Evolutionary conservation across 35 echinoderm and acorn worm species (phyloP), one percentile per base, ranked within the genome.

Genomic region (Stichopus chloronotus): DNA sequence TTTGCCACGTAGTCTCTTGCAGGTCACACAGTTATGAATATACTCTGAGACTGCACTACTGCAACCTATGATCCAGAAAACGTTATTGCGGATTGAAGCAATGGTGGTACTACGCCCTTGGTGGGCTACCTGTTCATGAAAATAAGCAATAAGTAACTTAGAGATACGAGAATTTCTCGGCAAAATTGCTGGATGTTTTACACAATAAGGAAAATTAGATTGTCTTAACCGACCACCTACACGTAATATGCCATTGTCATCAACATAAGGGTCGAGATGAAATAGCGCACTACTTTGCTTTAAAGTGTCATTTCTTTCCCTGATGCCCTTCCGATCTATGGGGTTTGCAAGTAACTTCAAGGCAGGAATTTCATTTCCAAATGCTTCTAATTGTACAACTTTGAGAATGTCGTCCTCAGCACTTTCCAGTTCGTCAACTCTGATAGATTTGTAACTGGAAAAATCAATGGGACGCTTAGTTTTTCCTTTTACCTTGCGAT

Each of bases 181-280:
- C 16, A 93, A n/a, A n/a, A 95, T 90, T 5, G 76, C 22, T 52
- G 92, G 92, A 58, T 95, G 94, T 84, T 93, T 93, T 12, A 86
- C 86, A 52, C 86, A 72, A 5, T 93, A n/a, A 11, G 71, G 52
- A 21, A 95, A 61, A 23, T 58, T 56, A n/a, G 94, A 84, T 59
- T 93, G 90, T 13, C 78, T 82, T 92, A 92, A 85, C 1, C 90
- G 94, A 30, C 94, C 94, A 30, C 92, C 95, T 43, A 96, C 95
- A 25, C 68, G 19, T 55, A 96, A 23, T 24, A 96, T 2, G 5
- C 92, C 92, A 93, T 93, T 87, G n/a, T 69, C 54, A 25, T 96
- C 95, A 8, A 93, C 54, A 17, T 14, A 71, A 53, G 57, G 17
- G 71, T 89, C 87, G 4, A 65, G 24, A 2, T 20, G 22, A 85